A percentile compares a stretch with the other conserved stretches of the same genome.
phyloP scores from a whole-genome alignment of 2,888 invertebrate species.

The Neuroscelio doddi region DNA sequence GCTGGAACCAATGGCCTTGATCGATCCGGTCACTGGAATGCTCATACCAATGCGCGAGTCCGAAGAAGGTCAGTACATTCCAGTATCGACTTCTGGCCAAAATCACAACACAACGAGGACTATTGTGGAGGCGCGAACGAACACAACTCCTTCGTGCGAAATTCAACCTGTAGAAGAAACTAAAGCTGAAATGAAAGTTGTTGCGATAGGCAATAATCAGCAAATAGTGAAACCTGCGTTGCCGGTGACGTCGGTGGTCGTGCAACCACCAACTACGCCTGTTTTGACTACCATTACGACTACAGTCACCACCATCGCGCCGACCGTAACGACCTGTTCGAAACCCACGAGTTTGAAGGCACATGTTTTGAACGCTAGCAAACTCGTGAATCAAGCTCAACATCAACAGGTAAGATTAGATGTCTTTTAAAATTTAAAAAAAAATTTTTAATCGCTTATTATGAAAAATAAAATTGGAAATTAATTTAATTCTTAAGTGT shows the following conservation, averaged over 20 bases:
- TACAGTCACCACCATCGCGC: slow-evolving; percentile 12
- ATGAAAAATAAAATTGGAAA: too few species aligned
- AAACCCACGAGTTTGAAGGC: slow-evolving; percentile 77
- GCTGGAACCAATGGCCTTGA: slow-evolving; percentile 78
- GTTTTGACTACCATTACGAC: slow-evolving; percentile 40
- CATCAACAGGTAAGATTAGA: slow-evolving; percentile 27
- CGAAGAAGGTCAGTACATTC: slow-evolving; percentile 81
- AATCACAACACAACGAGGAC: slow-evolving; percentile 51
- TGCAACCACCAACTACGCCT: slow-evolving; percentile 49
- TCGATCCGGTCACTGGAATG: slow-evolving; percentile 84
- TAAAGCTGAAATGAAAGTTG: slow-evolving; percentile 4
- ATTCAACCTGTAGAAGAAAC: slow-evolving; percentile 55
- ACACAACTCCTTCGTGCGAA: slow-evolving; percentile 45
- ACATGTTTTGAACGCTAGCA: slow-evolving; percentile 75
- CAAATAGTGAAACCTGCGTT: slow-evolving; percentile 59
- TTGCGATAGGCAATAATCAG: slow-evolving; percentile 6
- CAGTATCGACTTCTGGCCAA: slow-evolving; percentile 71
- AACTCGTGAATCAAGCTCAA: slow-evolving; percentile 56
- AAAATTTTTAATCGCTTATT: too few species aligned
- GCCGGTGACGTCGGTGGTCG: slow-evolving; percentile 51
- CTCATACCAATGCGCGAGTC: slow-evolving; percentile 81
- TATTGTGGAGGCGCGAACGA: slow-evolving; percentile 48
- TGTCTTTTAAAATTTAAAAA: too few species aligned
- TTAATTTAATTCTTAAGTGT: too few species aligned
- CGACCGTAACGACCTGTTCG: slow-evolving; percentile 41